Evolutionary conservation across 2,888 invertebrate species (phyloP).

Genomic region (Phoronis australis): DNA sequence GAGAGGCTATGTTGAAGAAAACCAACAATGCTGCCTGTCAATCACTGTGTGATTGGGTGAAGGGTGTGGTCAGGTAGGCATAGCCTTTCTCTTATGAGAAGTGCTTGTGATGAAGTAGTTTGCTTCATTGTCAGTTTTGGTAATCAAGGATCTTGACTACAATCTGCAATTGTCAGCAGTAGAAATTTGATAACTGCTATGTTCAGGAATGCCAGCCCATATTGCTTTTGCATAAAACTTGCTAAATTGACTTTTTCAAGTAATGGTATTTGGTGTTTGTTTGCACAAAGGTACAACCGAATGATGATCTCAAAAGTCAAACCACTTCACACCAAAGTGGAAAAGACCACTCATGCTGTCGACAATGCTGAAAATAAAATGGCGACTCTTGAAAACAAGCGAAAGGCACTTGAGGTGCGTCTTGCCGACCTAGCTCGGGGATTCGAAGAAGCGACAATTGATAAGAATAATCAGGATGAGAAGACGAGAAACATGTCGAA

Average conservation of each 20-base stretch:
- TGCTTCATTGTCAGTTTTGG: too few relatives aligned
- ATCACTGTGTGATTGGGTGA: constrained; percentile 50
- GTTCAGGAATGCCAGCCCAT: too few relatives aligned
- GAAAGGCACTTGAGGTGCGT: constrained; percentile 45
- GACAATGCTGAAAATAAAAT: constrained; percentile 50
- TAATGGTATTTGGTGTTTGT: too few relatives aligned
- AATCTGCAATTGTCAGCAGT: too few relatives aligned
- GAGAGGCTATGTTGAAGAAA: constrained; percentile 38
- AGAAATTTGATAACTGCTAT: too few relatives aligned
- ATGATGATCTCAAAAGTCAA: constrained; percentile 52
- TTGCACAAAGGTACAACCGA: constrained; percentile 47
- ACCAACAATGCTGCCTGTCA: constrained; percentile 44
- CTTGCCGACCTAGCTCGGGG: constrained; percentile 45
- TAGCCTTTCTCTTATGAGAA: too few relatives aligned
- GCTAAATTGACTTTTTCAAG: too few relatives aligned
- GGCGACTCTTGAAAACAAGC: constrained; percentile 46
- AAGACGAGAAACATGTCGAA: constrained; percentile 48
- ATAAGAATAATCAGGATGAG: constrained; percentile 51
- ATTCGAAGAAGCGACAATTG: constrained; percentile 53
- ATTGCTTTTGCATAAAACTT: too few relatives aligned
- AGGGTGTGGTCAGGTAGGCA: constrained; percentile 44
- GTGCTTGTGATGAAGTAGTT: too few relatives aligned
- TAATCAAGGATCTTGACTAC: too few relatives aligned
- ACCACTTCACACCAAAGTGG: constrained; percentile 50
- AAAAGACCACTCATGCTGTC: constrained; percentile 47